Conservation (phyloP, 2,888 invertebrate genomes). For the Meta bourneti region DNA sequence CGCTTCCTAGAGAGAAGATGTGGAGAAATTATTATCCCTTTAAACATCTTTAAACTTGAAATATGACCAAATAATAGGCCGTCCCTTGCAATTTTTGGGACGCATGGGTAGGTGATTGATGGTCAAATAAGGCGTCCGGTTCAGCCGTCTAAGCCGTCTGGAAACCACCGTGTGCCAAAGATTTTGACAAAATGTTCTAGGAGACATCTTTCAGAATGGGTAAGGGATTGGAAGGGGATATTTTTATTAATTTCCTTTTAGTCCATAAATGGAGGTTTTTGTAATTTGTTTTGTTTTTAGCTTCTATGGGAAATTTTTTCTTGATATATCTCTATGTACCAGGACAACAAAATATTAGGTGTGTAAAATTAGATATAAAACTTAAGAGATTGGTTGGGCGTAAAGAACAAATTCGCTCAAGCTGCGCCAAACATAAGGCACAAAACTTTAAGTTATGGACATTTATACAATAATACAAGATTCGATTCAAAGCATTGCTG, state of each 20-base stretch:
- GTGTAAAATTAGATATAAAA: too few species aligned
- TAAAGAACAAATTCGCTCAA: too few species aligned
- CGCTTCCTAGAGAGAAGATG: neutral
- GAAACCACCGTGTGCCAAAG: constrained; percentile 28
- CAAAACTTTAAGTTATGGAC: too few species aligned
- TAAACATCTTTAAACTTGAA: constrained; percentile 45
- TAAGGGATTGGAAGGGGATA: constrained; percentile 11
- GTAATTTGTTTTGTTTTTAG: too few species aligned
- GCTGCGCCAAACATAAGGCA: too few species aligned
- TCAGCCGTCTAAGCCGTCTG: constrained; percentile 28
- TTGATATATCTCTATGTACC: too few species aligned
- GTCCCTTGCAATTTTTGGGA: constrained; percentile 33
- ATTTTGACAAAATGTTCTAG: constrained; percentile 42
- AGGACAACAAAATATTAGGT: too few species aligned
- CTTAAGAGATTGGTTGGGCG: too few species aligned
- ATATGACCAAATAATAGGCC: constrained; percentile 55
- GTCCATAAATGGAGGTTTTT: neutral
- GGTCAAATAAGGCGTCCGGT: constrained; percentile 36
- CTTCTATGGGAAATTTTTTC: too few species aligned
- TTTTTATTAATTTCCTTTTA: constrained; percentile 29
- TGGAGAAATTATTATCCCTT: constrained; percentile 48
- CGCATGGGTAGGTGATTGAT: constrained; percentile 30
- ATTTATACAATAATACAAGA: too few species aligned
- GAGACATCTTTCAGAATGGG: constrained; percentile 7
- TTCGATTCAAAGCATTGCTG: too few species aligned